Base-by-base conservation (phyloP, 2,888 invertebrate species). In the Poecilus cupreus region DNA sequence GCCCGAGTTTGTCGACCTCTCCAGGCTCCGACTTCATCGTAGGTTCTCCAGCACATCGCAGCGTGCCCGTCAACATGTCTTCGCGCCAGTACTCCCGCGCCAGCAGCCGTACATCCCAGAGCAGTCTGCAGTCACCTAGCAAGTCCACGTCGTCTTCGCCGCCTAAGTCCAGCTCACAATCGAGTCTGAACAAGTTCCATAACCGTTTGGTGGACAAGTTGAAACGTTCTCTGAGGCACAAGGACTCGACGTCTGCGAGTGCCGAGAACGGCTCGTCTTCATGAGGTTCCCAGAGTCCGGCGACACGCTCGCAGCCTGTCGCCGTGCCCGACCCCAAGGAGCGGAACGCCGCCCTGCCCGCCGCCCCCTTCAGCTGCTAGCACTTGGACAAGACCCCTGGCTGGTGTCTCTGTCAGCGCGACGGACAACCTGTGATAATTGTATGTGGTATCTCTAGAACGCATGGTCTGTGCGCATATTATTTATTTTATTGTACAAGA, bases 191-290 rank as follows among this genome's bases (percentile, higher is more conserved):
- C 89, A 95, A 95, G 90, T 95, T 95, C 89, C 95, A 95, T 91
- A 94, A 92, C 89, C 92, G 94, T 87, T 91, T 95, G 88, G 93
- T 96, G 88, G 95, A 95, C 90, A 95, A 95, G 89, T 89, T 96
- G 89, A 94, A 94, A 90, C 91, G 93, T 83, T 94, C 94, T 84
- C 90, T 95, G 86, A 92, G 93, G 85, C 92, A 89, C 84, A 91
- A 90, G 82, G 91, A 91, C 84, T 89, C 92, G 85, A 16, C 64
- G 13, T 39, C 64, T 6, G 20, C 13, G 6, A 89, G 90, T 84
- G 91, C 91, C 26, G 75, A 32, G 5, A 75, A 75, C 11, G 75
- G 32, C 11, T 11, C 64, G n/a, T 26, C 51, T 1, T 75, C 75
- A 51, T 75, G 75, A 75, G 54, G 72, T 20, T 22, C 72, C 4